Evolutionary conservation across 2,888 invertebrate species (phyloP).

Genomic region (Scaptomyza caliginosa): DNA sequence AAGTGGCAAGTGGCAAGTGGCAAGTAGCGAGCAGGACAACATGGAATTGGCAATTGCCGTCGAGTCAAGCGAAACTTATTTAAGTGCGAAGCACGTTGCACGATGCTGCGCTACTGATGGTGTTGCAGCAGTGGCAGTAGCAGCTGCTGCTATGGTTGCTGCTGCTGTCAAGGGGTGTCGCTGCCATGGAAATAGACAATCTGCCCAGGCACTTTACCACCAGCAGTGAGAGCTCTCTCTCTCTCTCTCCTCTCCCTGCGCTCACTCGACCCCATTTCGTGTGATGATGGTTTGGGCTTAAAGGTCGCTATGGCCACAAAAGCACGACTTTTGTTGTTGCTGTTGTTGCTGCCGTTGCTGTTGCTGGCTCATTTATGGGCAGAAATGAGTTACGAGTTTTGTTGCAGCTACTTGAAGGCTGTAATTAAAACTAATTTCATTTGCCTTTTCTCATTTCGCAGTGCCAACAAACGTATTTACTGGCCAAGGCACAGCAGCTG

Average conservation of each 20-base stretch:
- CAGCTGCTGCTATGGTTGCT: constrained; percentile 18
- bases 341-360: neutral
- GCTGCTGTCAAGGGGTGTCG: constrained; percentile 40
- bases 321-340: neutral
- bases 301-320: constrained; percentile 47
- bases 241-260: neutral
- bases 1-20: neutral
- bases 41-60: constrained; percentile 44
- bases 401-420: constrained; percentile 75
- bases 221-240: constrained; percentile 20
- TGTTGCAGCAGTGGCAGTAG: constrained; percentile 24
- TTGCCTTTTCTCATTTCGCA: constrained; percentile 68
- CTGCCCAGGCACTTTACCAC: constrained; percentile 64
- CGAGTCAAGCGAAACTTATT: constrained; percentile 70
- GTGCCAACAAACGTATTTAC: constrained; percentile 12
- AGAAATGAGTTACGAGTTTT: constrained; percentile 74
- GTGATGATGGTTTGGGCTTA: constrained; percentile 42
- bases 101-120: constrained; percentile 38
- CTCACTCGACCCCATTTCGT: constrained; percentile 58
- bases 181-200: constrained; percentile 72
- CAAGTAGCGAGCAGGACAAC: constrained; percentile 25
- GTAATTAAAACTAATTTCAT: constrained; percentile 79
- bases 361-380: constrained; percentile 60
- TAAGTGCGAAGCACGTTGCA: constrained; percentile 80
- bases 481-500: constrained; percentile 17